Evolutionary conservation across 2,888 invertebrate species (phyloP), one percentile per base, ranked within the genome.

Genomic region (Tenthredo livida): DNA sequence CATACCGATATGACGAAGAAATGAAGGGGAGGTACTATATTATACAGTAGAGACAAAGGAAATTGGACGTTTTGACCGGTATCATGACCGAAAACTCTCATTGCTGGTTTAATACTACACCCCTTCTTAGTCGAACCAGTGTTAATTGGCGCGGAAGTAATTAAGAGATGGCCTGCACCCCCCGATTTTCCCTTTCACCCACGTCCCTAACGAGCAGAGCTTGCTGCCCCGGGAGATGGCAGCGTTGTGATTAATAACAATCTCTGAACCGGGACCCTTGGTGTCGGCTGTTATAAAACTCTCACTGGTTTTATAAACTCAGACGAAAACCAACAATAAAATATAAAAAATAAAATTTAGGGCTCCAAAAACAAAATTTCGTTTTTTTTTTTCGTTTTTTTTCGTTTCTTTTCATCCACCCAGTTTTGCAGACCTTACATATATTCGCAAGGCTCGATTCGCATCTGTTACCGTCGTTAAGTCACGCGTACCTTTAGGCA

Each of bases 91-190:
- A 29, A 10, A 83, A 67, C 87, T 89, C 88, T 88, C 86, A 90
- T 90, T 89, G 90, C 89, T 85, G 90, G 88, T 87, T 85, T 87
- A 86, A 86, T 86, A 47, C 78, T 78, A 43, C 72, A 87, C 54
- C 89, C 90, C 88, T 89, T 89, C 88, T 89, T 87, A 88, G 87
- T 86, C 89, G 89, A 90, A 89, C 89, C 90, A 89, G 90, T 91
- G 90, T 92, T 92, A 92, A 92, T 92, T 92, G 92, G 92, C 89
- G 91, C 91, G 92, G 92, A 92, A 92, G 91, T 92, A 92, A 92
- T 92, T 92, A 91, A 92, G 91, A 91, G 91, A 91, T 89, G 90
- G 90, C 89, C n/a, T n/a, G n/a, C 88, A 65, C 61, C 84, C 80
- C 90, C 80, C 58, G 85, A 84, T 83, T 88, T 88, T 88, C 87